Percentiles rank a stretch among this genome's conserved stretches.
Conservation (phyloP, 2,797 vertebrate genomes). For the Gymnocypris eckloni region DNA sequence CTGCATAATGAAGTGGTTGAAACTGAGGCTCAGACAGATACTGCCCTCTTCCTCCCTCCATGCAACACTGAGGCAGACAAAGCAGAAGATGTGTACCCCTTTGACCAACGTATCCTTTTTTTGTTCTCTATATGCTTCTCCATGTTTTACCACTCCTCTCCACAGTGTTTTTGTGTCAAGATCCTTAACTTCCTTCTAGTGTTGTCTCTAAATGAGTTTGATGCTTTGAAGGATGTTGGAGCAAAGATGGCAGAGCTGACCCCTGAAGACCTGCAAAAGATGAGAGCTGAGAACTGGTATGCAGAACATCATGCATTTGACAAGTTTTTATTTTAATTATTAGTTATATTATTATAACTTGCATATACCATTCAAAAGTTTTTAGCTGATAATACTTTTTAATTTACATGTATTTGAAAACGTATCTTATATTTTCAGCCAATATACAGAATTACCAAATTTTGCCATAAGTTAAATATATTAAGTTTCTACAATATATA, state of each 20-base stretch:
- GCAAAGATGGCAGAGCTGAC: slow-evolving; percentile 78
- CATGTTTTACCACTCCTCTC: slow-evolving; percentile 53
- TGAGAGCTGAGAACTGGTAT: slow-evolving; percentile 81
- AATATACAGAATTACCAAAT: too few species aligned
- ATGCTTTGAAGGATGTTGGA: slow-evolving; percentile 78
- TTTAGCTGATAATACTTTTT: neutral
- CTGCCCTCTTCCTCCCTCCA: slow-evolving; percentile 81
- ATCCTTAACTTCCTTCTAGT: slow-evolving; percentile 73
- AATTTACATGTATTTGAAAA: too few species aligned
- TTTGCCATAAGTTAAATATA: too few species aligned
- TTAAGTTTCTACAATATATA: too few species aligned
- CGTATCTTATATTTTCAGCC: too few species aligned
- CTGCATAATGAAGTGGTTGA: slow-evolving; percentile 84
- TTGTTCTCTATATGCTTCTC: neutral
- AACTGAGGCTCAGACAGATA: slow-evolving; percentile 73
- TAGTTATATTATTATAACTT: neutral
- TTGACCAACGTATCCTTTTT: slow-evolving; percentile 90
- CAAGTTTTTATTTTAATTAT: too few species aligned
- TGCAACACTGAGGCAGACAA: slow-evolving; percentile 80
- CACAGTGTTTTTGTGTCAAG: neutral
- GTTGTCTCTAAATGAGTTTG: slow-evolving; percentile 82
- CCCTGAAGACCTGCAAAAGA: slow-evolving; percentile 81
- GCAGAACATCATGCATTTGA: neutral
- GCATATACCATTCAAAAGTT: neutral
- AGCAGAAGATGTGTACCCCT: slow-evolving; percentile 84